Evolutionary conservation across 2,888 invertebrate species (phyloP), one percentile per base, ranked within the genome.

Genomic region (Cistogaster globosa): DNA sequence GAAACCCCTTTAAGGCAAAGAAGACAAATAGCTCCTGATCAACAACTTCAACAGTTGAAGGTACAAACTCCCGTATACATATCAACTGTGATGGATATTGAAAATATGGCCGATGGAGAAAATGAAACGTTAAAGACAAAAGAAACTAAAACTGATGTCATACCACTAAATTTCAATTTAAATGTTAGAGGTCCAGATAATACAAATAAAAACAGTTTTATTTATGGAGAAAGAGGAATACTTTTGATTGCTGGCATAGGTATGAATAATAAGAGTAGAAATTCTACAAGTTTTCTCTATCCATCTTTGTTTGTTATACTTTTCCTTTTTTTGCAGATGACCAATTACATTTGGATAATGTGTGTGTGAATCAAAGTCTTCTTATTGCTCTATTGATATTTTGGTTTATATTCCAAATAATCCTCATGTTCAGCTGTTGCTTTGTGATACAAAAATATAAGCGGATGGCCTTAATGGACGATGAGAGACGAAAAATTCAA

Each of bases 321-420:
- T 11, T 6, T 26, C 26, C 4, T 42, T 42, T 42, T 42, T 18
- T 67, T 84, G n/a, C 71, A 89, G 89, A 91, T 86, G 90, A 91
- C 77, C 91, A 89, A 75, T 87, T 90, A 36, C 90, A 91, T 62
- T 83, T 90, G 86, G 91, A 90, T 42, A 91, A 87, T 45, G 87
- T 91, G 83, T 95, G 95, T 90, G 93, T 95, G 32, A 95, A 95
- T 88, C 94, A 95, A 88, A 93, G 94, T 57, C 91, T 96, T 68
- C 93, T 96, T 38, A 94, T 96, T 83, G 95, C 95, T 26, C 91
- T 95, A 6, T 93, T 94, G 55, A 93, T 95, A 69, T 93, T 94
- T 75, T 95, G 95, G 95, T 75, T 92, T 1, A 92, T 95, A 67
- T 92, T 95, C 20, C 95, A 95, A 92, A 92, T 95, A 67, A 92